Base-by-base conservation (phyloP, 2,797 vertebrate genomes). In the Orestias chungarensis region DNA sequence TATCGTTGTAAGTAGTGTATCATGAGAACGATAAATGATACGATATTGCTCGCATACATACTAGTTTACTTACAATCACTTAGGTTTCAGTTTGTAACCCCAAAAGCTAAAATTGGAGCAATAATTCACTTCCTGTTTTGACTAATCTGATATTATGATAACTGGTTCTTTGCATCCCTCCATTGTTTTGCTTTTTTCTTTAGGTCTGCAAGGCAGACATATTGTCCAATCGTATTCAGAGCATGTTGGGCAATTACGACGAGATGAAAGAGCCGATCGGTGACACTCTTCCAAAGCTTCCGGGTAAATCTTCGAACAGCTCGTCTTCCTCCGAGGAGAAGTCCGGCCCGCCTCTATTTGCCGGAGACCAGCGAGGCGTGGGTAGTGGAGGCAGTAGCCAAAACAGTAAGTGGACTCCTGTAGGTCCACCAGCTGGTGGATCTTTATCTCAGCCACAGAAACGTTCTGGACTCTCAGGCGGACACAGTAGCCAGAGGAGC, bases 221-320 rank as follows among this genome's bases (percentile, higher is more conserved):
- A 93, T 93, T 99, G 83, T 99, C 98, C 65, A 99, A 95, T 91
- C 97, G 97, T 88, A 99, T 99, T 91, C 97, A 99, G 96, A 99
- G 97, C 93, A 99, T 98, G 97, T 96, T 99, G 76, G 98, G 98
- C 79, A 97, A 99, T 90, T 99, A 99, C 95, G 98, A 99, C 93
- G 97, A 99, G 89, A 98, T 99, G 98, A 96, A 97, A 93, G 98
- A 99, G 85, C 95, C 97, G n/a, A 96, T 98, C 85, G 96, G 96
- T 70, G 95, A 96, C 86, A 94, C 97, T 62, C 94, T 97, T 75
- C 96, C 96, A 76, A 99, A 99, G 93, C 95, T 96, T 79, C 91
- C 94, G 77, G 91, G 95, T 83, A 97, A 99, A 94, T 93, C 96
- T 74, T 93, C 94, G 0, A 92, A 95, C 61, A 92, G 95, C 55